phyloP scores from a whole-genome alignment of 2,113 vertebrate species.

The Litocranius walleri region DNA sequence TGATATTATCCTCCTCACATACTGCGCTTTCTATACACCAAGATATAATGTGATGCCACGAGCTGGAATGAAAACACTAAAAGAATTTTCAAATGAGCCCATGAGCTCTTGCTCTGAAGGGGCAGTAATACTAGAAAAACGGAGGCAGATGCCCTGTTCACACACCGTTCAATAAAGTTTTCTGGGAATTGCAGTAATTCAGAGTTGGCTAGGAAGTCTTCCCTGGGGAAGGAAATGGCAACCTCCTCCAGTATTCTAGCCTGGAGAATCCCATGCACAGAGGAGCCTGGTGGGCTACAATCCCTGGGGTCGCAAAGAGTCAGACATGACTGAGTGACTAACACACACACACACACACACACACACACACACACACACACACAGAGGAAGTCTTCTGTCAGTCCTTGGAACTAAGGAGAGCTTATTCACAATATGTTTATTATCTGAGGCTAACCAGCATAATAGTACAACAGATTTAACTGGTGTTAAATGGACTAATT shows the following conservation, averaged over 20 bases:
- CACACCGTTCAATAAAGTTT: constrained; percentile 49
- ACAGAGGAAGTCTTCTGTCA: not conserved
- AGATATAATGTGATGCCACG: constrained; percentile 61
- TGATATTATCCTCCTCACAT: constrained; percentile 61
- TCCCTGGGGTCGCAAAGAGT: not conserved
- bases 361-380: too few relatives aligned
- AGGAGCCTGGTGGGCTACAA: not conserved
- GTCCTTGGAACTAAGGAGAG: constrained; percentile 38
- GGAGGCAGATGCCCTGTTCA: constrained; percentile 41
- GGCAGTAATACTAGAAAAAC: constrained; percentile 42
- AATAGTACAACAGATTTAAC: constrained; percentile 59
- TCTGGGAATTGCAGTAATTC: constrained; percentile 69
- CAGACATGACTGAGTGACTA: not conserved
- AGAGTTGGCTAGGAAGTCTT: constrained; percentile 39
- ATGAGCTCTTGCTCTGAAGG: constrained; percentile 50
- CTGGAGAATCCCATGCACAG: not conserved
- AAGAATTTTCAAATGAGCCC: constrained; percentile 61
- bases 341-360: too few relatives aligned
- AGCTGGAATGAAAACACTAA: constrained; percentile 58
- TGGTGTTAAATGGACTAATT: constrained; percentile 24
- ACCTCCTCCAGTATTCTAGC: not conserved
- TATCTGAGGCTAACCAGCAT: constrained; percentile 55
- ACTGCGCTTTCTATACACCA: constrained; percentile 67
- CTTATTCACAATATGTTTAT: constrained; percentile 55
- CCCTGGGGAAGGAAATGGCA: not conserved